phyloP scores from a whole-genome alignment of 2,113 vertebrate genomes.

The Epinephelus lanceolatus region DNA sequence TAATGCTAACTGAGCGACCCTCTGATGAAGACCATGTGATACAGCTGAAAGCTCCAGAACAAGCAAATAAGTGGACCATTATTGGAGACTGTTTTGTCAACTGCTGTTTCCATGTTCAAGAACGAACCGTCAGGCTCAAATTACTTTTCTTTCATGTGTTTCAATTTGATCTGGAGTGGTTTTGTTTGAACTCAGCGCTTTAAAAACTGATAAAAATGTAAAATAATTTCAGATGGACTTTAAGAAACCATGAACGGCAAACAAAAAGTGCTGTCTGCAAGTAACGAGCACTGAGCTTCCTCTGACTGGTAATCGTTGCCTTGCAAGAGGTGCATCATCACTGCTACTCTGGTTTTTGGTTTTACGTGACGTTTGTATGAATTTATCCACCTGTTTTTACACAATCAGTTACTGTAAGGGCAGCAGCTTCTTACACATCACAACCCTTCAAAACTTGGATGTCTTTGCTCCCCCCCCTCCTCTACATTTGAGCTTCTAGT shows the following conservation, averaged over 20 bases:
- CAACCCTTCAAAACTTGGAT: too few relatives aligned
- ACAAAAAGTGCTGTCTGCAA: background rate
- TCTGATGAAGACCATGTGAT: background rate
- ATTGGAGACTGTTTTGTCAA: background rate
- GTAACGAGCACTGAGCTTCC: background rate
- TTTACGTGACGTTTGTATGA: background rate
- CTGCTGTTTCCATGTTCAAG: background rate
- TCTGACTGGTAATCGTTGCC: too few relatives aligned
- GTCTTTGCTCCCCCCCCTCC: too few relatives aligned
- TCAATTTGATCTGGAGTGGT: background rate
- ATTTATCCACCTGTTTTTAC: background rate
- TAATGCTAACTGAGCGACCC: background rate
- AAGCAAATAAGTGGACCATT: background rate
- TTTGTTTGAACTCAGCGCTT: background rate
- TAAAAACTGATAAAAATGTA: background rate
- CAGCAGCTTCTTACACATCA: too few relatives aligned
- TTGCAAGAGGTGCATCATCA: background rate
- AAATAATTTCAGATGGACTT: background rate
- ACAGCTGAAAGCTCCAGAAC: background rate
- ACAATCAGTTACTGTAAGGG: slow-evolving; percentile 32
- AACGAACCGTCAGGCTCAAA: background rate
- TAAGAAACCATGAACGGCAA: background rate
- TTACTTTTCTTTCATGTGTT: background rate
- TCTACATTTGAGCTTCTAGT: background rate
- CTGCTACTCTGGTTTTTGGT: background rate